Evolutionary conservation across 1,140 invertebrate species (phyloP), one percentile per base, ranked within the genome.

Genomic region (Dendroctonus valens): DNA sequence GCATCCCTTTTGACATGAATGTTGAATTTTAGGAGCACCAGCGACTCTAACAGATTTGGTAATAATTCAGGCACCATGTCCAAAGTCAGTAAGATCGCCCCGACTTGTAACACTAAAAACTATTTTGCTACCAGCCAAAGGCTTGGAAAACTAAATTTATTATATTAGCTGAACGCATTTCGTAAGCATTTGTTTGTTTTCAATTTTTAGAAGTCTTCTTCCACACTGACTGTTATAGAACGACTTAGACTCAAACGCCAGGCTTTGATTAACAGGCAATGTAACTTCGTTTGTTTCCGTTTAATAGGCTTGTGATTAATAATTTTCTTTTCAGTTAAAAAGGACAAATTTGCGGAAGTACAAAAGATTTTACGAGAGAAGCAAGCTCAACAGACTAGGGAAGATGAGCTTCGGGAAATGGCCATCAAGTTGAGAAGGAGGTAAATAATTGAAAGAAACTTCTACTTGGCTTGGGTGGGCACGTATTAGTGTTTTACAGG

Each of bases 61-160:
- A 89, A 88, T 65, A 69, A 69, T 85, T 84, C 87, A 85, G 87
- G 87, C 86, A 83, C 84, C 83, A 85, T 89, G 85, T 87, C 87
- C 90, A 93, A 94, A 93, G 91, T 93, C 91, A 93, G 91, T 94
- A 94, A 93, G 91, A 92, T 91, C 88, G 86, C 15, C 48, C 52
- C 7, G 12, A 51, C 42, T 12, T 49, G 42, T 50, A 48, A 50
- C 39, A 53, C 51, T 40, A 58, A 8, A 50, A 55, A 46, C 44
- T 41, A 2, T 41, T 11, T 14, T 40, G n/a, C 42, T 55, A 26
- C 26, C 26, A 26, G 26, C 26, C 26, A 69, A 59, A 65, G 66
- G 59, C 59, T 59, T 54, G 79, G 81, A 79, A 71, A 12, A 58
- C 11, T 7, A 49, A n/a, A 51, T 53, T 41, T 40, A 7, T 59